Conservation (phyloP, 2,888 invertebrate species). For the Caenorhabditis sulstoni region DNA sequence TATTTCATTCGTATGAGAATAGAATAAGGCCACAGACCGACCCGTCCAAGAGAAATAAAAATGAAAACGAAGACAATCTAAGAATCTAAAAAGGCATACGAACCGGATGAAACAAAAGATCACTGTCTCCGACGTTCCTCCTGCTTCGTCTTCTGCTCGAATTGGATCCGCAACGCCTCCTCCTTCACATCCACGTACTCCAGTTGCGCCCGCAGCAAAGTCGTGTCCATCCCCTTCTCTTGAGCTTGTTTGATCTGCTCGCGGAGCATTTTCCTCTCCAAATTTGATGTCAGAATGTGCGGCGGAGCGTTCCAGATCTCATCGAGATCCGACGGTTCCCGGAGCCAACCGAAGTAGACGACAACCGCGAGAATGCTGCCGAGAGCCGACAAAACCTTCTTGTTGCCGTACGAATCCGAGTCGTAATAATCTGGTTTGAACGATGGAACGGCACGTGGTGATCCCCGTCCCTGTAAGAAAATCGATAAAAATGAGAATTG, state of each 20-base stretch:
- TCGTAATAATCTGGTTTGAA: slow-evolving; percentile 72
- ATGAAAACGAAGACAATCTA: background rate
- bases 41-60: slow-evolving; percentile 19
- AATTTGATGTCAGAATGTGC: slow-evolving; percentile 72
- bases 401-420: slow-evolving; percentile 66
- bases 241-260: slow-evolving; percentile 74
- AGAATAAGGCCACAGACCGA: slow-evolving; percentile 33
- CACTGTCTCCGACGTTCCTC: slow-evolving; percentile 28
- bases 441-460: slow-evolving; percentile 34
- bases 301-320: slow-evolving; percentile 73
- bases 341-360: slow-evolving; percentile 74
- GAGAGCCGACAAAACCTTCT: slow-evolving; percentile 69
- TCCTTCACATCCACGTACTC: slow-evolving; percentile 78
- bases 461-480: slow-evolving; percentile 64
- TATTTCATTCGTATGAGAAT: slow-evolving; percentile 11
- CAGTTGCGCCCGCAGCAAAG: slow-evolving; percentile 72
- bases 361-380: slow-evolving; percentile 67
- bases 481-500: no score
- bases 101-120: background rate
- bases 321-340: slow-evolving; percentile 76
- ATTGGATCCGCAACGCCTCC: slow-evolving; percentile 73
- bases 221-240: slow-evolving; percentile 72
- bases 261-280: slow-evolving; percentile 73
- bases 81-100: slow-evolving; percentile 16
- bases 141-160: slow-evolving; percentile 63